Evolutionary conservation across 2,797 vertebrate genomes (phyloP).

Genomic region (Esox masquinongy): DNA sequence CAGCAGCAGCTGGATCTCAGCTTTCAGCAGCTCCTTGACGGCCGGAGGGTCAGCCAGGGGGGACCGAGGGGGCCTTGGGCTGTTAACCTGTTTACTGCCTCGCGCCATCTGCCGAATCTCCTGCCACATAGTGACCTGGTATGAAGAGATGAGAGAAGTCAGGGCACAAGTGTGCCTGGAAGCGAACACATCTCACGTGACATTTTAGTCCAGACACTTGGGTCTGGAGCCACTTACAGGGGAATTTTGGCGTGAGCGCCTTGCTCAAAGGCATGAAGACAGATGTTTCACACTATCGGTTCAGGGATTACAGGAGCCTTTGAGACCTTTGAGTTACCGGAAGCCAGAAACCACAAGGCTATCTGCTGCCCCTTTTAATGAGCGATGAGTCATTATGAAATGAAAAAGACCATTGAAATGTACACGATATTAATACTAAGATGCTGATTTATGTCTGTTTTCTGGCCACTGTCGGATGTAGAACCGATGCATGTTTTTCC

Average conservation of each 20-base stretch:
- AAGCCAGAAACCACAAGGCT: too few relatives aligned
- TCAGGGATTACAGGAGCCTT: too few relatives aligned
- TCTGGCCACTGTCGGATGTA: neutral
- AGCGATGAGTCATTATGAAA: neutral
- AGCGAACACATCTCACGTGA: too few relatives aligned
- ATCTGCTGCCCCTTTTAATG: neutral
- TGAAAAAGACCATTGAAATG: neutral
- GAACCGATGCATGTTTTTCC: neutral
- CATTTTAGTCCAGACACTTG: too few relatives aligned
- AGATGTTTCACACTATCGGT: too few relatives aligned
- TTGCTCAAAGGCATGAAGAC: too few relatives aligned
- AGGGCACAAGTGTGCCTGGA: too few relatives aligned
- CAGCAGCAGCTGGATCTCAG: conserved; percentile 74
- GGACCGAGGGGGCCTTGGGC: conserved; percentile 10
- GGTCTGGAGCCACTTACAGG: too few relatives aligned
- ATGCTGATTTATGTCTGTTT: neutral
- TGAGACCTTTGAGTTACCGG: too few relatives aligned
- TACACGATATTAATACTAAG: neutral
- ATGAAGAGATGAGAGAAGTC: neutral
- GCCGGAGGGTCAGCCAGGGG: conserved; percentile 71
- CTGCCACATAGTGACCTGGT: conserved; percentile 63
- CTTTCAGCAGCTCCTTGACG: conserved; percentile 70
- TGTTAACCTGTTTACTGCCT: conserved; percentile 13
- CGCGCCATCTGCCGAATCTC: conserved; percentile 62
- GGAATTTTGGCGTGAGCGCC: too few relatives aligned